These are phyloP conservation scores for Folsomia manolachei DNA, from an alignment of 2,888 invertebrate species.

Conservation along the genomic window DNA sequence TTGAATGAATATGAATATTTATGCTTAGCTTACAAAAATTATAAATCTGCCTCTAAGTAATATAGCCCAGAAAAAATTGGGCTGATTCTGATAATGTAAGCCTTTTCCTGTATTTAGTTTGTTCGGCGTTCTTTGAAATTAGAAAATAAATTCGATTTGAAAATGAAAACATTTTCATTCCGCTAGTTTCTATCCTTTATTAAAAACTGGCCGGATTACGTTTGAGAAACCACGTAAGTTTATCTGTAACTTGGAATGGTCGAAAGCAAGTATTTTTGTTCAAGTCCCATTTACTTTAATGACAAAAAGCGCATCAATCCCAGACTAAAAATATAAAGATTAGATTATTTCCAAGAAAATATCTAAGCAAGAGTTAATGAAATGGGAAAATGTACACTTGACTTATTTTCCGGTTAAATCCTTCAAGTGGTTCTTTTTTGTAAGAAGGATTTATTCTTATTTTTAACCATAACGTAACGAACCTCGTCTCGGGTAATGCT, in stretches of 20 bases:
- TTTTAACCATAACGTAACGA: too few relatives aligned
- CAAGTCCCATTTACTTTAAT: conserved; percentile 34
- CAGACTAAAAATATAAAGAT: background rate
- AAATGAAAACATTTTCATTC: too few relatives aligned
- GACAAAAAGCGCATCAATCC: conserved; percentile 26
- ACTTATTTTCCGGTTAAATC: conserved; percentile 16
- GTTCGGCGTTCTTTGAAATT: conserved; percentile 4
- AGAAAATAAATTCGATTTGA: conserved; percentile 4
- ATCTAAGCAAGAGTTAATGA: background rate
- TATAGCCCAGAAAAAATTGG: too few relatives aligned
- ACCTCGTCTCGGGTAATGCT: conserved; percentile 28
- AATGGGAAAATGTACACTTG: conserved; percentile 3
- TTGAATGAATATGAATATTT: too few relatives aligned
- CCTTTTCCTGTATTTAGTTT: background rate
- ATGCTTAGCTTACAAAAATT: too few relatives aligned
- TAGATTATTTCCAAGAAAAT: background rate
- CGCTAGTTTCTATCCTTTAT: too few relatives aligned
- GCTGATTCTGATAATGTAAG: too few relatives aligned
- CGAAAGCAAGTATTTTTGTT: background rate
- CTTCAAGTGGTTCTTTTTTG: conserved; percentile 24
- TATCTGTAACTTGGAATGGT: too few relatives aligned
- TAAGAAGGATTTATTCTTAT: conserved; percentile 32
- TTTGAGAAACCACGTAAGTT: too few relatives aligned
- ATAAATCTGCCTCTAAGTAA: background rate
- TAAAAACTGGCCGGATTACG: too few relatives aligned